phyloP scores from a whole-genome alignment of 2,888 invertebrate species.

The Argyra leucocephala region DNA sequence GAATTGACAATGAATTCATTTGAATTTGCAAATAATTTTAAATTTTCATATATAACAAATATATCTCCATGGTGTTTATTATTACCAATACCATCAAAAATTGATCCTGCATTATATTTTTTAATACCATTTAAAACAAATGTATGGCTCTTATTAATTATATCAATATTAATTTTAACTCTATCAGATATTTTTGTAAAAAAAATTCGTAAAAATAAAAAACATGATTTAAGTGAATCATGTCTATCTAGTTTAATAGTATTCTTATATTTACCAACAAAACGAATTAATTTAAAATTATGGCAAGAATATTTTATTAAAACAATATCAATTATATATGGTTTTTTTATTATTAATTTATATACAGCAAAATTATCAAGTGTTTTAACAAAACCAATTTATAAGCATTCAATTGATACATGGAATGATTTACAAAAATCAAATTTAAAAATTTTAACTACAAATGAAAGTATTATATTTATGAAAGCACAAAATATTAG shows the following conservation, averaged over 20 bases:
- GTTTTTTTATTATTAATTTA: neutral
- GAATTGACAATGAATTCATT: neutral
- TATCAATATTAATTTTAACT: neutral
- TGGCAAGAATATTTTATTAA: neutral
- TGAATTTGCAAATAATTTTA: neutral
- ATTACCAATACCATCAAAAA: neutral
- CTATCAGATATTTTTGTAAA: neutral
- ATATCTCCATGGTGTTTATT: neutral
- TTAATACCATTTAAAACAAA: neutral
- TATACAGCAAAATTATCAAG: neutral
- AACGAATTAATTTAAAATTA: neutral
- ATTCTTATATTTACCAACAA: neutral
- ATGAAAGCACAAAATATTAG: neutral
- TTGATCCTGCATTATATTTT: neutral
- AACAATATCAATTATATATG: neutral
- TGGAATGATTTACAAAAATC: neutral
- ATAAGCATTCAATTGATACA: neutral
- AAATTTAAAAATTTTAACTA: neutral
- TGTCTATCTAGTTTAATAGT: neutral
- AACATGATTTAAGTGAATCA: neutral
- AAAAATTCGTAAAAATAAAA: neutral
- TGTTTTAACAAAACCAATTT: neutral
- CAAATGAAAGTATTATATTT: neutral
- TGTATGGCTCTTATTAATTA: neutral
- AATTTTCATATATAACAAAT: neutral